Conservation (phyloP, 2,113 vertebrate species). For the Narcine bancroftii region DNA sequence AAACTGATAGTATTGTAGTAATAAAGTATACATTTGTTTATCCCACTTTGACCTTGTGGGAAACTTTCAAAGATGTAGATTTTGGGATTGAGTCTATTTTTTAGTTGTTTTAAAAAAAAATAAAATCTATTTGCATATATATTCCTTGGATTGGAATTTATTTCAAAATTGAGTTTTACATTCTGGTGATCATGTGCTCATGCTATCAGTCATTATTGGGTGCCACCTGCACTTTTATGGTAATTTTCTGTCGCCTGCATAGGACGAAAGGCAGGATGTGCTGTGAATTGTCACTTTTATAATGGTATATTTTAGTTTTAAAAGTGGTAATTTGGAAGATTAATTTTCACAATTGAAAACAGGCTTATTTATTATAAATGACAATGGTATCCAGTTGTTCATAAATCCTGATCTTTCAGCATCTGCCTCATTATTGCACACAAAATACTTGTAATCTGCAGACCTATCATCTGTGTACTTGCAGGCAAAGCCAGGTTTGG, state of each 20-base stretch:
- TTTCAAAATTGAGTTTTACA: neutral
- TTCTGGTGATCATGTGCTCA: neutral
- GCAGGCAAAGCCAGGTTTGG: no score
- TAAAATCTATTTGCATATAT: slow-evolving; percentile 10
- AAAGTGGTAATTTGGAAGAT: no score
- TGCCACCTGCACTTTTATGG: neutral
- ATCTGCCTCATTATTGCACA: no score
- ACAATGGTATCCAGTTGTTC: no score
- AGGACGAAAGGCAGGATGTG: neutral
- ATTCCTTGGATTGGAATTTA: neutral
- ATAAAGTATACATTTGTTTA: neutral
- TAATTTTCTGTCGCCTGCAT: neutral
- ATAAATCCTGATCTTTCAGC: no score
- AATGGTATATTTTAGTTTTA: neutral
- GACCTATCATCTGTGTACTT: no score
- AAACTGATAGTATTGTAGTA: neutral
- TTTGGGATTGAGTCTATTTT: neutral
- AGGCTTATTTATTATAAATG: neutral
- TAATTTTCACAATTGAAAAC: neutral
- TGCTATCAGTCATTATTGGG: neutral
- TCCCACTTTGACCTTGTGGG: neutral
- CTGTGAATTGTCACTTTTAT: neutral
- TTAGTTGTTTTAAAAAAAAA: neutral
- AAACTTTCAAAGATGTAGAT: neutral
- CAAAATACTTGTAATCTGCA: no score